phyloP scores from a whole-genome alignment of 2,888 invertebrate genomes.

The Myopa testacea region DNA sequence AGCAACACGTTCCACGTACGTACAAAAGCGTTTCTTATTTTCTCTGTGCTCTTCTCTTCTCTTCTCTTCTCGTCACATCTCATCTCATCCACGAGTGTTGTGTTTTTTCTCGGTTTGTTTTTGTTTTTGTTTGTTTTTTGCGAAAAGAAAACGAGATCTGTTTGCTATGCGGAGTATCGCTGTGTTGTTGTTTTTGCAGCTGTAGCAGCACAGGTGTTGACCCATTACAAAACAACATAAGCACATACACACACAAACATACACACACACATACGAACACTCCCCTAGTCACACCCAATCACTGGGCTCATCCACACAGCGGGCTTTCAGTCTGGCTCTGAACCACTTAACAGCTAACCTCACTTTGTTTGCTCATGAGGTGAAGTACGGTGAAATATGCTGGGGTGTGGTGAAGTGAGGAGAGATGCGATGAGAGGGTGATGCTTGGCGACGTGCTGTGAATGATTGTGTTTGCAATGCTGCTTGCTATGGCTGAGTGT shows the following conservation, averaged over 20 bases:
- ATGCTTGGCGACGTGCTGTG: not conserved
- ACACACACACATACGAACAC: not conserved
- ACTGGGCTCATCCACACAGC: not conserved
- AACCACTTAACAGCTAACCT: slow-evolving; percentile 20
- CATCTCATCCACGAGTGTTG: no score
- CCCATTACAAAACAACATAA: slow-evolving; percentile 14
- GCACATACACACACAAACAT: not conserved
- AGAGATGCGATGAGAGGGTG: not conserved
- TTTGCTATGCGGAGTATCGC: not conserved
- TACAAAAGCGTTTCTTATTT: not conserved
- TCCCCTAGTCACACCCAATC: not conserved
- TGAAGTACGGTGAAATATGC: not conserved
- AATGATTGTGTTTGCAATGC: not conserved
- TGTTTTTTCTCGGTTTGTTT: not conserved
- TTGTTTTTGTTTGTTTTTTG: not conserved
- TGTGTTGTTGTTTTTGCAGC: not conserved
- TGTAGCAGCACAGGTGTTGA: slow-evolving; percentile 11
- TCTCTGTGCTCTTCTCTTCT: not conserved
- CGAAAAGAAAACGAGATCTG: not conserved
- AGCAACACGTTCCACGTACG: not conserved
- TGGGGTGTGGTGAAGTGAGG: not conserved
- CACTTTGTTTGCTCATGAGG: slow-evolving; percentile 1
- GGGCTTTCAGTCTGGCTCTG: no score
- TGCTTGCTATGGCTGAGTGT: not conserved
- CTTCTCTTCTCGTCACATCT: not conserved